A percentile compares a stretch with the other conserved stretches of the same genome.
Evolutionary conservation across 2,113 vertebrate genomes (phyloP).

Genomic region (Ia io): DNA sequence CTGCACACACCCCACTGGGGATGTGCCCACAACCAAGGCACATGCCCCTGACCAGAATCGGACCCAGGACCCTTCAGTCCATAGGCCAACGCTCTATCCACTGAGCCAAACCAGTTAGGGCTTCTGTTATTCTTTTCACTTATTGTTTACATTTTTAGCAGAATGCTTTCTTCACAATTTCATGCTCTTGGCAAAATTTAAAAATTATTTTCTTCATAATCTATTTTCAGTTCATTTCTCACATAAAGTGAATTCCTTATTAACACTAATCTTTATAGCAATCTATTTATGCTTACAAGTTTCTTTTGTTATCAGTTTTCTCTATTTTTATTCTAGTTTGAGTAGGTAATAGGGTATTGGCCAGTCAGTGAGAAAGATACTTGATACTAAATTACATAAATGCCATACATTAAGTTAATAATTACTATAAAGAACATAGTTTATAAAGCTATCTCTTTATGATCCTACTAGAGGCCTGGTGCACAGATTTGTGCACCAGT

Average conservation of each 20-base stretch:
- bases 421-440: neutral
- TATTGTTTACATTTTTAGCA: neutral
- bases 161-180: neutral
- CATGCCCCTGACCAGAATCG: too few species aligned
- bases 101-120: too few species aligned
- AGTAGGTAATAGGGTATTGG: neutral
- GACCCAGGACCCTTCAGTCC: too few species aligned
- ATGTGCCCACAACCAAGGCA: too few species aligned
- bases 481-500: too few species aligned
- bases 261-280: neutral
- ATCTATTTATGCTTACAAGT: neutral
- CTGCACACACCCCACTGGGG: too few species aligned
- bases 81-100: too few species aligned
- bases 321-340: conserved; percentile 5
- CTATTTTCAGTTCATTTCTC: neutral
- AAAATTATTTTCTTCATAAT: conserved; percentile 15
- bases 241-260: neutral
- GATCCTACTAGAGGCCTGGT: neutral
- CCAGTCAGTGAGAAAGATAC: neutral
- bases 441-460: neutral
- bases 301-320: neutral
- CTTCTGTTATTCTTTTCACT: neutral
- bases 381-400: neutral
- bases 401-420: neutral
- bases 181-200: neutral